Evolutionary conservation across 1,140 invertebrate species (phyloP), one percentile per base, ranked within the genome.

Genomic region (Glossosoma conforme): DNA sequence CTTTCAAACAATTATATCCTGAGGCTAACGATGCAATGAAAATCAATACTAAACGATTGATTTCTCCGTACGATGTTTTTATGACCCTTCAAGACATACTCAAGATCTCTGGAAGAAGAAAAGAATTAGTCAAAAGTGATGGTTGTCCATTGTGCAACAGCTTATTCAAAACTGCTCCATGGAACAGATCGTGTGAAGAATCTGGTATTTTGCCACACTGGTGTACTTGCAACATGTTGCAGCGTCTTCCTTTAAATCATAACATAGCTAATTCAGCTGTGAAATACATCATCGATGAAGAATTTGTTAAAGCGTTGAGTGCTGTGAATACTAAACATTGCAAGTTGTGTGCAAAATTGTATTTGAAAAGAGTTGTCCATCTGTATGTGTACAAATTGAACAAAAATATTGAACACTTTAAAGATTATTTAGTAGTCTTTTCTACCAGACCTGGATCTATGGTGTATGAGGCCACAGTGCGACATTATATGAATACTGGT

Each of bases 51-150:
- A 67, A 80, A 25, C 68, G 81, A 6, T 62, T 91, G 17, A 81
- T 80, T 0, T 83, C 84, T 1, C 85, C 86, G 0, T 90, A 81
- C 63, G 88, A 91, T 61, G 52, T 91, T 1, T 79, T 89, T 61
- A 75, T 83, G 35, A 78, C 76, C 2, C 53, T 78, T 17, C 58
- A 65, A 32, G 61, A 75, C 52, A 70, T 78, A 52, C 53, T 74
- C 17, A 54, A 64, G 17, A 20, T 66, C 3, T 60, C 60, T 9
- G 72, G 69, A 17, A 69, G 68, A 5, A 65, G 65, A 52, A 14
- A 61, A 60, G 28, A 38, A 15, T 64, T 67, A 1, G 58, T 70
- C 22, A 55, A 60, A 1, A 74, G 75, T 9, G 62, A 60, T 25
- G 79, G 68, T 1, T 86, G 85, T 63, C 72, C 80, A 0, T 69